Conservation (phyloP, 2,888 invertebrate species). For the Patella caerulea region DNA sequence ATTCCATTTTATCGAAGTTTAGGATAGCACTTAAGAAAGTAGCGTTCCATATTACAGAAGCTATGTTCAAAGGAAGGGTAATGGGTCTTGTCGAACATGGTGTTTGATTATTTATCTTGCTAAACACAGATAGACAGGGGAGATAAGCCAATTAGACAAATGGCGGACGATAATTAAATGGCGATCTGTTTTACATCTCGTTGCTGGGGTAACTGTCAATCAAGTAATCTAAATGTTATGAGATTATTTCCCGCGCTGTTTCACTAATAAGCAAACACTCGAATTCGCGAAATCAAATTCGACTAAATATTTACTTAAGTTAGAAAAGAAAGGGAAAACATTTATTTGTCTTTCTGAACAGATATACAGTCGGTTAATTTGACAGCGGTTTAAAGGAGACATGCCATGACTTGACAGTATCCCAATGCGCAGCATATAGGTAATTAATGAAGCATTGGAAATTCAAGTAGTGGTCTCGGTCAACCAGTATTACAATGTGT, state of each 20-base stretch:
- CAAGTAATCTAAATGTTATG: conserved; percentile 11
- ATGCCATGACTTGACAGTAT: too few relatives aligned
- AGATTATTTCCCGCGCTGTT: neutral
- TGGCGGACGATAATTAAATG: conserved; percentile 3
- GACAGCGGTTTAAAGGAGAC: too few relatives aligned
- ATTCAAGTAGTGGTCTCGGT: too few relatives aligned
- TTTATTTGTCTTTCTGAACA: neutral
- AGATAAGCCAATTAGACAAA: conserved; percentile 10
- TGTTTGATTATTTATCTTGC: conserved; percentile 10
- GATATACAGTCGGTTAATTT: too few relatives aligned
- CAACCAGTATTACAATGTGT: too few relatives aligned
- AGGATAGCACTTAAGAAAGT: too few relatives aligned
- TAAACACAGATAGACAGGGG: conserved; percentile 1
- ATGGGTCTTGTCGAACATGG: too few relatives aligned
- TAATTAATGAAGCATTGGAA: too few relatives aligned
- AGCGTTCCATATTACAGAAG: too few relatives aligned
- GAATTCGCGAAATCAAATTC: conserved; percentile 10
- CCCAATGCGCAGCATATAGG: too few relatives aligned
- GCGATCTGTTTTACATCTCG: conserved; percentile 11
- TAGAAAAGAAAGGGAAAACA: neutral
- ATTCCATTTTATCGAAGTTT: too few relatives aligned
- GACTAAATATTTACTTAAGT: conserved; percentile 6
- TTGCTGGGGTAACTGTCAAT: conserved; percentile 12
- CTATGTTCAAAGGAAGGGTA: too few relatives aligned
- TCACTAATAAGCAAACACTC: conserved; percentile 9